phyloP scores from a whole-genome alignment of 1,140 invertebrate genomes.

The Aethina tumida region DNA sequence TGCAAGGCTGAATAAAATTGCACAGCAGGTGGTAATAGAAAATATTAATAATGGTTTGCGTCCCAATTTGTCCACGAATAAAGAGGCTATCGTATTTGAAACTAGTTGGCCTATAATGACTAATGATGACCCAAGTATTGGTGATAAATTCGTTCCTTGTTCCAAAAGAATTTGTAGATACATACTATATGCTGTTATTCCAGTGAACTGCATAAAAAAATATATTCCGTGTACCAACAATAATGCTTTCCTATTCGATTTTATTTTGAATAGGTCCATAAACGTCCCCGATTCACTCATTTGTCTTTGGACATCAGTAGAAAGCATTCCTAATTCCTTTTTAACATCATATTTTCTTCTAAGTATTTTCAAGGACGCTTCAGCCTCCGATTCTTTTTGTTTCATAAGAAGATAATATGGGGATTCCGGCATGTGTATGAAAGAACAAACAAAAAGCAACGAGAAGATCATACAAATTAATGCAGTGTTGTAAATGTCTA shows the following conservation, averaged over 20 bases:
- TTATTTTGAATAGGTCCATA: slow-evolving; percentile 20
- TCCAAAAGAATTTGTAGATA: no score
- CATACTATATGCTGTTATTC: not conserved
- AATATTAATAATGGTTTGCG: no score
- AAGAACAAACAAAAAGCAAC: slow-evolving; percentile 32
- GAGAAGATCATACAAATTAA: slow-evolving; percentile 40
- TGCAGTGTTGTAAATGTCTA: slow-evolving; percentile 40
- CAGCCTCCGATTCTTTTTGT: slow-evolving; percentile 45
- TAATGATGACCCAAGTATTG: no score
- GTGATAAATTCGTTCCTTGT: no score
- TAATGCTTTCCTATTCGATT: slow-evolving; percentile 19
- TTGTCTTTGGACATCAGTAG: slow-evolving; percentile 20
- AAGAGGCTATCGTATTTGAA: no score
- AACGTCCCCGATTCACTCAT: slow-evolving; percentile 27
- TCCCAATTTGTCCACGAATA: no score
- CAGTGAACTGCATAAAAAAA: not conserved
- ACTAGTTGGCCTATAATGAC: no score
- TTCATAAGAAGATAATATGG: slow-evolving; percentile 77
- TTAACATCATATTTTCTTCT: slow-evolving; percentile 18
- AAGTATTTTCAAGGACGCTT: slow-evolving; percentile 12
- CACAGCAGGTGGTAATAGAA: no score
- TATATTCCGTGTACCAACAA: no score
- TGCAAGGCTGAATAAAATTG: no score
- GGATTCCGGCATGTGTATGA: slow-evolving; percentile 76
- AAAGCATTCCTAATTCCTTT: slow-evolving; percentile 17